Conservation (phyloP, 2,797 vertebrate genomes). For the Margarornis squamiger region DNA sequence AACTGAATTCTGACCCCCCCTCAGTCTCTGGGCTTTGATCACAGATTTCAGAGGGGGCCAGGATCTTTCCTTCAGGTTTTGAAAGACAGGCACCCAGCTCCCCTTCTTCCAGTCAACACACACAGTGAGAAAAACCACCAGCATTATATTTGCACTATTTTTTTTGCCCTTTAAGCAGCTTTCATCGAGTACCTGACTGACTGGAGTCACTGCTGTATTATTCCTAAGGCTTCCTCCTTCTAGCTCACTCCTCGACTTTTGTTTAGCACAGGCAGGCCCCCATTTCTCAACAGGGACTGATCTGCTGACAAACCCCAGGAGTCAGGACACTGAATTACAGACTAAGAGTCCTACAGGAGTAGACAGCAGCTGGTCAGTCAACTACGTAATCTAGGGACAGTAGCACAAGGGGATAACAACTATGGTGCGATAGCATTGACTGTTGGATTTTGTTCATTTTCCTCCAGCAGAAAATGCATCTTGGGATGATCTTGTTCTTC, state of each 20-base stretch:
- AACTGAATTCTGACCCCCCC: not conserved
- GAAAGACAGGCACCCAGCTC: not conserved
- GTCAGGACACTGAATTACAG: not conserved
- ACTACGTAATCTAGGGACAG: not conserved
- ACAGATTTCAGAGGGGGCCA: not conserved
- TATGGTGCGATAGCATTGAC: not conserved
- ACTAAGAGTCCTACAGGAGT: not conserved
- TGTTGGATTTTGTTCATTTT: not conserved
- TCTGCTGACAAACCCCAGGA: not conserved
- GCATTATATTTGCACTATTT: fast-evolving
- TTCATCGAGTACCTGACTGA: not conserved
- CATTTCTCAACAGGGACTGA: not conserved
- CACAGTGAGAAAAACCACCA: not conserved
- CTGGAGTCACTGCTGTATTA: not conserved
- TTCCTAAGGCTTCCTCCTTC: not conserved
- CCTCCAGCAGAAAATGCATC: conserved; percentile 14
- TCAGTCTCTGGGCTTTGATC: not conserved
- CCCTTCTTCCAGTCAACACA: not conserved
- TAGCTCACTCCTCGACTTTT: not conserved
- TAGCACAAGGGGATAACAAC: not conserved
- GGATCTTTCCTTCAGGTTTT: not conserved
- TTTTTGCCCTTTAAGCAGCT: not conserved
- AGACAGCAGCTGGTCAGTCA: not conserved
- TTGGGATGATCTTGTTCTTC: conserved; percentile 2
- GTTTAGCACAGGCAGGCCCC: not conserved